A percentile compares a stretch with the other conserved stretches of the same genome.
Evolutionary conservation across 2,113 vertebrate species (phyloP).

Genomic region (Tautogolabrus adspersus): DNA sequence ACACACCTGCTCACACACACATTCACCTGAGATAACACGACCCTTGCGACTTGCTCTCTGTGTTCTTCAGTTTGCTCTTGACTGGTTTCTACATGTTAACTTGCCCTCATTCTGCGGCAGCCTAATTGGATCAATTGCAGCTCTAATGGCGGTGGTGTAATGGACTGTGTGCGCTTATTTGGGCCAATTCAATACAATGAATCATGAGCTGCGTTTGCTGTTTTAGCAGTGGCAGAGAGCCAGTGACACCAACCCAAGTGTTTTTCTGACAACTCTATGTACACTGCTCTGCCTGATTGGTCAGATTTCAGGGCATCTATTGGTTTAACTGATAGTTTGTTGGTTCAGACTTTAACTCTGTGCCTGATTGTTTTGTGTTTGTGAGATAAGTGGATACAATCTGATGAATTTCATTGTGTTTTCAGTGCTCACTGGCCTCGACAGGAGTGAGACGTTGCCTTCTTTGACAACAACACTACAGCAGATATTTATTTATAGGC

Average conservation of each 20-base stretch:
- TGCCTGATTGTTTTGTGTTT: too few species aligned
- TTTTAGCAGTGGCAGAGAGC: slow-evolving; percentile 30
- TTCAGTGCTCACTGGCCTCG: too few species aligned
- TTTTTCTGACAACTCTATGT: too few species aligned
- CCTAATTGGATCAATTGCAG: slow-evolving; percentile 57
- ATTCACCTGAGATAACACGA: slow-evolving; percentile 17
- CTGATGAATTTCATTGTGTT: too few species aligned
- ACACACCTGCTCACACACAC: not conserved
- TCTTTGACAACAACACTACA: not conserved
- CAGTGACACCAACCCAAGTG: not conserved
- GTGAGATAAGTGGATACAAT: too few species aligned
- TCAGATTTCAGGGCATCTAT: not conserved
- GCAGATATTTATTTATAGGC: not conserved
- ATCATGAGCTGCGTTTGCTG: slow-evolving; percentile 42
- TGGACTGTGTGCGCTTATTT: slow-evolving; percentile 53
- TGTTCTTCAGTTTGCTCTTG: not conserved
- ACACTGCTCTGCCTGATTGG: not conserved
- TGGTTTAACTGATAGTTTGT: too few species aligned
- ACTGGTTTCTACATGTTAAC: not conserved
- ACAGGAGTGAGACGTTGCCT: too few species aligned
- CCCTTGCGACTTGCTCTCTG: not conserved
- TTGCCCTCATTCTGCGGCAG: not conserved
- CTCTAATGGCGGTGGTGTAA: slow-evolving; percentile 40
- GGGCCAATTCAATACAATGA: slow-evolving; percentile 44
- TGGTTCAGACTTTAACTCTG: too few species aligned